Evolutionary conservation across 37 sponge, comb jelly and placozoan genomes (phyloP), one percentile per base, ranked within the genome.

Genomic region (Cliona cf. orientalis): DNA sequence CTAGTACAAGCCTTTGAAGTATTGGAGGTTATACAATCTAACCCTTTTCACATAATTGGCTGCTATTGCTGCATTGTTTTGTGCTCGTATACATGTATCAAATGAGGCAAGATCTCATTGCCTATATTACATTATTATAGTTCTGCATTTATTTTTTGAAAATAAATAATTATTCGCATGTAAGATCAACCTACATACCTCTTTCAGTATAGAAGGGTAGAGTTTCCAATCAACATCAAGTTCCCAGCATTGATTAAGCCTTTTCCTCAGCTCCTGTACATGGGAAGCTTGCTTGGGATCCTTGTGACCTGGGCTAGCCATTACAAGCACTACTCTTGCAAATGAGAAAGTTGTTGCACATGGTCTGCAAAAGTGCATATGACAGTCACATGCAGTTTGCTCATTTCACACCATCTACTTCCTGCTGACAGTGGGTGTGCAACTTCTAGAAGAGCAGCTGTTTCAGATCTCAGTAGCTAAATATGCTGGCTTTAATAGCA

Each of bases 181-280:
- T 25, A 14, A 22, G 11, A 12, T 29, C n/a, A n/a, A n/a, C n/a
- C n/a, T n/a, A 7, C 77, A 59, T 34, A 76, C 77, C 63, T 76
- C 40, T 36, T 57, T 31, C 39, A 76, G 22, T 38, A 40, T 36
- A 9, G 19, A 21, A 40, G 77, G 64, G n/a, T 28, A 38, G 35
- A 38, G 35, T 33, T 76, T 45, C 77, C 77, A 76, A 63, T 76
- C 40, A 5, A 76, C 11, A 12, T 76, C 77, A 17, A 40, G 40
- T 3, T 11, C 31, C 77, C 77, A 76, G 42, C 77, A 59, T 35
- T 19, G 25, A n/a, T 76, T 29, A 4, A 76, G 77, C 29, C 63
- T 58, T 49, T 49, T 49, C 53, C 53, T n/a, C 12, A 14, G 29
- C 17, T n/a, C 57, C 43, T n/a, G 55, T 31, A 7, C 11, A 73